Conservation (phyloP, 23 tunicate species). For the Phallusia fumigata region DNA sequence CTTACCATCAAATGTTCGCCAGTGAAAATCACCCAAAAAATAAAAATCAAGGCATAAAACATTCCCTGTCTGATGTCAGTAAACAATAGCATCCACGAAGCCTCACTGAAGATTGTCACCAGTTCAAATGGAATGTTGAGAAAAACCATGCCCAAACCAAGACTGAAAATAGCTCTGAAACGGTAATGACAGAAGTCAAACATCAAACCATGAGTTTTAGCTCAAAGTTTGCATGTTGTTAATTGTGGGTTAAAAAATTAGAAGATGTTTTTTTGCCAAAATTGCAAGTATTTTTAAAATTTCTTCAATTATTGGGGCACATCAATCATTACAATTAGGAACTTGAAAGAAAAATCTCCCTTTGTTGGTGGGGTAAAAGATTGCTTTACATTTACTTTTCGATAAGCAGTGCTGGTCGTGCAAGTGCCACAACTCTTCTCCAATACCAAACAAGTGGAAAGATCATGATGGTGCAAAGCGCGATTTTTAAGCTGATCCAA, state of each 20-base stretch:
- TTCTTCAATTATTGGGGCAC: too few relatives aligned
- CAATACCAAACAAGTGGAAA: slow-evolving; percentile 81
- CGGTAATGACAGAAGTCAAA: too few relatives aligned
- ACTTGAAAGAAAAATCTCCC: neutral
- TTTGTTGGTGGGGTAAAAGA: too few relatives aligned
- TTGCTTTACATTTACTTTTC: slow-evolving; percentile 72
- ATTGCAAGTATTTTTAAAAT: too few relatives aligned
- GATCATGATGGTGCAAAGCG: slow-evolving; percentile 46
- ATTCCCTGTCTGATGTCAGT: slow-evolving; percentile 88
- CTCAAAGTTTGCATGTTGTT: too few relatives aligned
- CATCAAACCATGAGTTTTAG: too few relatives aligned
- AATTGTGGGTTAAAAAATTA: neutral
- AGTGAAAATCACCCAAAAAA: slow-evolving; percentile 88
- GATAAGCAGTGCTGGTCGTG: slow-evolving; percentile 66
- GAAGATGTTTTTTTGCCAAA: neutral
- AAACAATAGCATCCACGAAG: slow-evolving; percentile 86
- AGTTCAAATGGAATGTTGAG: slow-evolving; percentile 79
- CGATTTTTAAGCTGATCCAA: slow-evolving; percentile 66
- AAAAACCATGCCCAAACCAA: slow-evolving; percentile 62
- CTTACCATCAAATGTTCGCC: slow-evolving; percentile 91
- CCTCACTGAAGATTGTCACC: slow-evolving; percentile 67
- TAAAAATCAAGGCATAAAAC: slow-evolving; percentile 70
- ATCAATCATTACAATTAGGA: neutral
- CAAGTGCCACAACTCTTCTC: slow-evolving; percentile 52
- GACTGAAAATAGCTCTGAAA: slow-evolving; percentile 57